Evolutionary conservation across 2,888 invertebrate genomes (phyloP).

Genomic region (Ormyrus pomaceus): DNA sequence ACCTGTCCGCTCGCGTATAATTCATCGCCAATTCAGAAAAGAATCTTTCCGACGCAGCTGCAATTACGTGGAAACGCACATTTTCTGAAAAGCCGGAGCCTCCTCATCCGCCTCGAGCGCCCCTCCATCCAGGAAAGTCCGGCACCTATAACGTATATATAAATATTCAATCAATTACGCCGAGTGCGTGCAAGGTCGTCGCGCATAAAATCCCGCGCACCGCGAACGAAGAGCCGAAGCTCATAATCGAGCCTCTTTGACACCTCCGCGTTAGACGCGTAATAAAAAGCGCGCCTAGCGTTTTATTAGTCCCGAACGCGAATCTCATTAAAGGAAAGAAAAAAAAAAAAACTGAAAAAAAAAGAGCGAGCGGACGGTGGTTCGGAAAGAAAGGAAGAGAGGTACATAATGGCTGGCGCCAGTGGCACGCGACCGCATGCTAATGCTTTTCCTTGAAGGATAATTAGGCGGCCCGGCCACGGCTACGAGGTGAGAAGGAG

Average conservation of each 20-base stretch:
- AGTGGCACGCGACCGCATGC: constrained; percentile 65
- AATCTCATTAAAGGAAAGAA: constrained; percentile 46
- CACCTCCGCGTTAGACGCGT: constrained; percentile 22
- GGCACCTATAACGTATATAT: too few relatives aligned
- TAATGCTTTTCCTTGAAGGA: constrained; percentile 63
- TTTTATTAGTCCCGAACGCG: constrained; percentile 40
- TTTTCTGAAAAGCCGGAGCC: not conserved
- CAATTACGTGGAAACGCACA: constrained; percentile 7
- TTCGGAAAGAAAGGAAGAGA: constrained; percentile 7
- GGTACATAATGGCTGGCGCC: constrained; percentile 53
- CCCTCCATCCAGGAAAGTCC: too few relatives aligned
- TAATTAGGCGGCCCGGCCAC: constrained; percentile 61
- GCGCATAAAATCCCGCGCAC: not conserved
- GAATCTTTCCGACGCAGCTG: not conserved
- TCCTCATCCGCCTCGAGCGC: too few relatives aligned
- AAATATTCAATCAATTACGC: too few relatives aligned
- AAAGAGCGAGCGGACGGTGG: not conserved
- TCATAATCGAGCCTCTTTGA: constrained; percentile 23
- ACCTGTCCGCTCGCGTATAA: constrained; percentile 26
- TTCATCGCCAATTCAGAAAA: constrained; percentile 38
- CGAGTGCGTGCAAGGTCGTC: too few relatives aligned
- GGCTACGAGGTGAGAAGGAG: constrained; percentile 33
- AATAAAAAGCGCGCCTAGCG: constrained; percentile 4
- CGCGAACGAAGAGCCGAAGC: constrained; percentile 7
- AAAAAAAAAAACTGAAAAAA: not conserved